Evolutionary conservation across 2,888 invertebrate genomes (phyloP).

Genomic region (Ophioninae sp.): DNA sequence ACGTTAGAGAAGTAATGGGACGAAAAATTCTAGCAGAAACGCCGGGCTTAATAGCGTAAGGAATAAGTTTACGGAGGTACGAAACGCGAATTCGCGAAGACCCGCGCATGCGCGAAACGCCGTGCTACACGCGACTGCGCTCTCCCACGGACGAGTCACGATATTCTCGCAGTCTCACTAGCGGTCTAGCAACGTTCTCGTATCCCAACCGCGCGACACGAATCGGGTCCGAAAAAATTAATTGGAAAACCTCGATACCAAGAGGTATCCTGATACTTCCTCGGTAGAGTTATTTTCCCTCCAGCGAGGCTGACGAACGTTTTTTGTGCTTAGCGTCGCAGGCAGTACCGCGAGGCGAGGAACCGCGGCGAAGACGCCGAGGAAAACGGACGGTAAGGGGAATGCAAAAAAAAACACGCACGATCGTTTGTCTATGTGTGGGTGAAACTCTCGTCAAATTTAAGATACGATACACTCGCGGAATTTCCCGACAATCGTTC

Average conservation of each 20-base stretch:
- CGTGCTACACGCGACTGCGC: not conserved
- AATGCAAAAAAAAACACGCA: constrained; percentile 31
- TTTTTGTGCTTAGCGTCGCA: not conserved
- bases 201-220: not conserved
- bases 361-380: constrained; percentile 10
- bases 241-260: not conserved
- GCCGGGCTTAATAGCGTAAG: not conserved
- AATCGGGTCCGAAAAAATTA: not conserved
- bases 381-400: constrained; percentile 29
- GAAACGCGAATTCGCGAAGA: not conserved
- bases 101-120: not conserved
- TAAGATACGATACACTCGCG: constrained; percentile 17
- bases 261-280: not conserved
- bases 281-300: not conserved
- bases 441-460: constrained; percentile 28
- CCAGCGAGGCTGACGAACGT: not conserved
- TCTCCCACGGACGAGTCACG: constrained; percentile 7
- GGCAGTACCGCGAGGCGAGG: not conserved
- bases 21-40: not conserved
- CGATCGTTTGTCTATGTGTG: not conserved
- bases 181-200: constrained; percentile 35
- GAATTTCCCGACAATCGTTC: not conserved
- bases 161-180: constrained; percentile 49
- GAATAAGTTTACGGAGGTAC: not conserved
- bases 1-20: not conserved